phyloP scores from a whole-genome alignment of 2,888 invertebrate genomes.

The Pristionchus exspectatus region DNA sequence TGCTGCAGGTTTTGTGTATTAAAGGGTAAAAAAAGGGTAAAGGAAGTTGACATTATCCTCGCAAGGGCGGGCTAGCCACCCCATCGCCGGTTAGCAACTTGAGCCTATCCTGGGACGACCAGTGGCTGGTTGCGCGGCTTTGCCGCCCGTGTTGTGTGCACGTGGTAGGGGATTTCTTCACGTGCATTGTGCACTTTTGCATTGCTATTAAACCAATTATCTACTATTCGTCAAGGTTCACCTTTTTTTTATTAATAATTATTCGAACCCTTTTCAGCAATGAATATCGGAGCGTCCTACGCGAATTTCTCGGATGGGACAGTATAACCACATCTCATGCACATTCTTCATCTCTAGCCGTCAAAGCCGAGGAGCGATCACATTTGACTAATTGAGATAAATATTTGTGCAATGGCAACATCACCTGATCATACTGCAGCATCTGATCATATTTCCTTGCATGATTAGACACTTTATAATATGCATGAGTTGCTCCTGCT shows the following conservation, averaged over 20 bases:
- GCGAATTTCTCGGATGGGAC: not conserved
- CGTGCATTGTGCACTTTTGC: not conserved
- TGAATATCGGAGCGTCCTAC: not conserved
- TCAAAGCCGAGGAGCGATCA: not conserved
- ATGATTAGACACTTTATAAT: not conserved
- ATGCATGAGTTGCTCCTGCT: not conserved
- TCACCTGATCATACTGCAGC: not conserved
- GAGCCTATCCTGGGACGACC: no score
- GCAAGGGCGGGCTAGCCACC: no score
- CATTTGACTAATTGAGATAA: not conserved
- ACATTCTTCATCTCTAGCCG: not conserved
- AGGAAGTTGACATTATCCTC: no score
- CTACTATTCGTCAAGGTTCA: not conserved
- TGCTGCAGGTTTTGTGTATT: not conserved
- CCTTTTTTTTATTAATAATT: not conserved
- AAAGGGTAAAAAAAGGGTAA: no score
- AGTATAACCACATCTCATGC: not conserved
- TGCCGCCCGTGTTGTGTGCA: no score
- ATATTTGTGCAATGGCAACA: not conserved
- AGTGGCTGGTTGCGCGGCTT: slow-evolving; percentile 1
- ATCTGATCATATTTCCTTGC: not conserved
- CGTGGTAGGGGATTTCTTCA: no score
- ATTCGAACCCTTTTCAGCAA: not conserved
- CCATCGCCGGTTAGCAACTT: no score
- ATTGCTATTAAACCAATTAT: not conserved